Conservation (phyloP, 1,140 invertebrate species). For the Lepidurus arcticus region DNA sequence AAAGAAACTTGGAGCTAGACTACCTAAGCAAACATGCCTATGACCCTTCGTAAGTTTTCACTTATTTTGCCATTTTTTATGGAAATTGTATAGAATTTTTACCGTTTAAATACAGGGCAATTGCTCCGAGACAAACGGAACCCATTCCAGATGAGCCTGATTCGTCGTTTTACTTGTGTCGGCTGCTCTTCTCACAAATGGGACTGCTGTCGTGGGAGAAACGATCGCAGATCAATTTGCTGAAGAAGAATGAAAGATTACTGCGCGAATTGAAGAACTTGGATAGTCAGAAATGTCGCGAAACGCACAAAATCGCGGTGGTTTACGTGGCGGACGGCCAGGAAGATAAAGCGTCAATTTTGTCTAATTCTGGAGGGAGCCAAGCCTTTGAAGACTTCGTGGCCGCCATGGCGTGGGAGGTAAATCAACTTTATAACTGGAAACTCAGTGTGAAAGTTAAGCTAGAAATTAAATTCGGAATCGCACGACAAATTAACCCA, state of each 20-base stretch:
- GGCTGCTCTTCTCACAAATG: constrained; percentile 80
- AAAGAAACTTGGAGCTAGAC: constrained; percentile 69
- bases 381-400: constrained; percentile 92
- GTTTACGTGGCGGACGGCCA: constrained; percentile 96
- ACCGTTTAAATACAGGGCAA: constrained; percentile 44
- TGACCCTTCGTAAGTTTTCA: constrained; percentile 38
- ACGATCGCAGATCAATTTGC: constrained; percentile 71
- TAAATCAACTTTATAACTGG: constrained; percentile 43
- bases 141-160: constrained; percentile 47
- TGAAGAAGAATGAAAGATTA: constrained; percentile 84
- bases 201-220: constrained; percentile 86
- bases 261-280: constrained; percentile 86
- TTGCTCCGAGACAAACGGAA: constrained; percentile 44
- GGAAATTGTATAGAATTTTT: background rate
- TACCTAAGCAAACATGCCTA: constrained; percentile 49
- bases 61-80: background rate
- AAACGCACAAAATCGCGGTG: constrained; percentile 98
- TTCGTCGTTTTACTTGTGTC: constrained; percentile 72
- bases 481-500: background rate
- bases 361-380: constrained; percentile 76
- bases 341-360: constrained; percentile 88
- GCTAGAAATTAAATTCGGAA: background rate
- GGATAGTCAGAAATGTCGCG: constrained; percentile 79
- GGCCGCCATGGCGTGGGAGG: constrained; percentile 90
- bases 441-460: no score